phyloP scores from a whole-genome alignment of 2,888 invertebrate species.

The Panopea generosa region DNA sequence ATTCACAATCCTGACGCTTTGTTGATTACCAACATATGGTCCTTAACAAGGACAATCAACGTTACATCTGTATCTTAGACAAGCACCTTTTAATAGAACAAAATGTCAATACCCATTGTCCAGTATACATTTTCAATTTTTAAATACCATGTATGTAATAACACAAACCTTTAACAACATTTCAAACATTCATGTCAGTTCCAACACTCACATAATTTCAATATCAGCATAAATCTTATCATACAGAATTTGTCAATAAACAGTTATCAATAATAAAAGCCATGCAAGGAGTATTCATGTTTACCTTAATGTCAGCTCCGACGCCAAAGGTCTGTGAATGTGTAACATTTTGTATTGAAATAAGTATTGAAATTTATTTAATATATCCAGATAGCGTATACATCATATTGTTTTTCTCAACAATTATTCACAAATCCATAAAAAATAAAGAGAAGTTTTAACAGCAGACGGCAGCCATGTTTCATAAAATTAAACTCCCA shows the following conservation, averaged over 20 bases:
- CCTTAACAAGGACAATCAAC: too few species aligned
- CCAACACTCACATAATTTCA: too few species aligned
- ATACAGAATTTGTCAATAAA: not conserved
- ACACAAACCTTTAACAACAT: too few species aligned
- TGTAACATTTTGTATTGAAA: not conserved
- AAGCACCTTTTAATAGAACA: too few species aligned
- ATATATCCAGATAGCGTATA: not conserved
- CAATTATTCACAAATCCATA: conserved; percentile 3
- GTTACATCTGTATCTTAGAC: too few species aligned
- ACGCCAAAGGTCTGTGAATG: conserved; percentile 1
- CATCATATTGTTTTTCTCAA: not conserved
- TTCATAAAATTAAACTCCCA: conserved; percentile 3
- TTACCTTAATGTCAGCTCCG: conserved; percentile 9
- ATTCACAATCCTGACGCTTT: too few species aligned
- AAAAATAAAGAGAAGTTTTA: not conserved
- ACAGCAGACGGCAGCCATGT: conserved; percentile 8
- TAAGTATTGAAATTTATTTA: not conserved
- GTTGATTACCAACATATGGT: too few species aligned
- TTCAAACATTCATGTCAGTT: too few species aligned
- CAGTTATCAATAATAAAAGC: not conserved
- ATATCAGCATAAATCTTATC: too few species aligned
- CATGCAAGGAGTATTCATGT: not conserved
- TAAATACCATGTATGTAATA: too few species aligned
- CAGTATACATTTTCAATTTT: too few species aligned
- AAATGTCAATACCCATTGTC: too few species aligned